These are phyloP conservation scores for Etheostoma cragini DNA, from an alignment of 2,113 vertebrate species.

Conservation along the genomic window DNA sequence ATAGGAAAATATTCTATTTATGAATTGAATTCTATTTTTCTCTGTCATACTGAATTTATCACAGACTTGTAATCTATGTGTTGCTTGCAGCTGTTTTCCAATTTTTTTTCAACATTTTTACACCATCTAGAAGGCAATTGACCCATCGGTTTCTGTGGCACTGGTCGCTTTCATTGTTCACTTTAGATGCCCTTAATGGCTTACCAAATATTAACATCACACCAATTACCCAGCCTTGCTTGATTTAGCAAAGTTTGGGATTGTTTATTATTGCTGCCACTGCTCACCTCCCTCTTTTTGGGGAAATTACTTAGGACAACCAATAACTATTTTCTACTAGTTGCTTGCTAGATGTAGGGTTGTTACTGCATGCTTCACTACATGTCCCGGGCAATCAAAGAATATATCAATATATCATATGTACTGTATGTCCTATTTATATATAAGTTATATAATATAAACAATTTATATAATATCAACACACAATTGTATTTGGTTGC, in stretches of 20 bases:
- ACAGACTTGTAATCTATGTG: neutral
- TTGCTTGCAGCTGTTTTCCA: neutral
- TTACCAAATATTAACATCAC: constrained; percentile 61
- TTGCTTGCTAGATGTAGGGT: constrained; percentile 8
- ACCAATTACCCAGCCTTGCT: constrained; percentile 57
- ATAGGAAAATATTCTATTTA: neutral
- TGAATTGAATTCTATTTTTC: neutral
- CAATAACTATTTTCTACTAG: constrained; percentile 25
- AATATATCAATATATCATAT: too few species aligned
- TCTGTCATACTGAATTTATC: neutral
- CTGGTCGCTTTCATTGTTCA: constrained; percentile 49
- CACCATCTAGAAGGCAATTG: neutral
- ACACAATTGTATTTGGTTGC: constrained; percentile 7
- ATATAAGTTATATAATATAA: neutral
- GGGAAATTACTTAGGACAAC: constrained; percentile 29
- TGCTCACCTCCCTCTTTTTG: constrained; percentile 15
- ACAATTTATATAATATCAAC: too few species aligned
- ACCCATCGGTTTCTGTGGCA: constrained; percentile 10
- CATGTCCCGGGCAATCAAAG: constrained; percentile 19
- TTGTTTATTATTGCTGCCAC: constrained; percentile 57
- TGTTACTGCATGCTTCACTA: neutral
- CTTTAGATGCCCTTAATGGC: constrained; percentile 50
- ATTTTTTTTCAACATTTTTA: neutral
- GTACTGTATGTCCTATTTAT: too few species aligned
- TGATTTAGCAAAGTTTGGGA: constrained; percentile 43